Conservation (phyloP, 2,888 invertebrate species). For the Axea sp. region DNA sequence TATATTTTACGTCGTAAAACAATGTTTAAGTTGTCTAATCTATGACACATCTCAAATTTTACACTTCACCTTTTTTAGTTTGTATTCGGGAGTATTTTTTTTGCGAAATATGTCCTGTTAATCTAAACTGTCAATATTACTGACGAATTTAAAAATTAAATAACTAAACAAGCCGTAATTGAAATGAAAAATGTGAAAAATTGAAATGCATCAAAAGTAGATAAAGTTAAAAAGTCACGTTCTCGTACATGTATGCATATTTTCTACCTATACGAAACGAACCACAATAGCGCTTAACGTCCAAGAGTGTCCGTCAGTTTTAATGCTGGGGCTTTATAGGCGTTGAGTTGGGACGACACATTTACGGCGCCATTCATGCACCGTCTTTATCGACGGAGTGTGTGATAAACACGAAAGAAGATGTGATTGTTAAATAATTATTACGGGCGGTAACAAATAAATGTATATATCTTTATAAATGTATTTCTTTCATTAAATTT, state of each 20-base stretch:
- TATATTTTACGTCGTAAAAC: too few species aligned
- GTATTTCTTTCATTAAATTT: too few species aligned
- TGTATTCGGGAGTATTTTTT: too few species aligned
- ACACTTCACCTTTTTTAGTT: too few species aligned
- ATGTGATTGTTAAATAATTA: too few species aligned
- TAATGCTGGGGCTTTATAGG: constrained; percentile 30
- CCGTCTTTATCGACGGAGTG: constrained; percentile 42
- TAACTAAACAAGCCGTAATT: neutral
- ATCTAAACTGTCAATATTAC: neutral
- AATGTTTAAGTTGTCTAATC: too few species aligned
- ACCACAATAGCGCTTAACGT: constrained; percentile 31
- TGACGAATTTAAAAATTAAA: neutral
- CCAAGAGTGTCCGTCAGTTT: constrained; percentile 28
- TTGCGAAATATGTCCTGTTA: too few species aligned
- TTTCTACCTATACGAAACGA: constrained; percentile 18
- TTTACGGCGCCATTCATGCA: constrained; percentile 32
- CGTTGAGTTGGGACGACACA: constrained; percentile 25
- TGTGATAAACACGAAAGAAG: constrained; percentile 16
- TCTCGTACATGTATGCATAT: constrained; percentile 17
- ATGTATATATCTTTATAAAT: too few species aligned
- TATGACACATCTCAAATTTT: too few species aligned
- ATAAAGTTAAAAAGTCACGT: constrained; percentile 21
- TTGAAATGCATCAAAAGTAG: neutral
- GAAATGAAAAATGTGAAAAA: neutral
- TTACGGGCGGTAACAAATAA: too few species aligned